Conservation (phyloP, 1,140 invertebrate species). For the Drosophila serrata region DNA sequence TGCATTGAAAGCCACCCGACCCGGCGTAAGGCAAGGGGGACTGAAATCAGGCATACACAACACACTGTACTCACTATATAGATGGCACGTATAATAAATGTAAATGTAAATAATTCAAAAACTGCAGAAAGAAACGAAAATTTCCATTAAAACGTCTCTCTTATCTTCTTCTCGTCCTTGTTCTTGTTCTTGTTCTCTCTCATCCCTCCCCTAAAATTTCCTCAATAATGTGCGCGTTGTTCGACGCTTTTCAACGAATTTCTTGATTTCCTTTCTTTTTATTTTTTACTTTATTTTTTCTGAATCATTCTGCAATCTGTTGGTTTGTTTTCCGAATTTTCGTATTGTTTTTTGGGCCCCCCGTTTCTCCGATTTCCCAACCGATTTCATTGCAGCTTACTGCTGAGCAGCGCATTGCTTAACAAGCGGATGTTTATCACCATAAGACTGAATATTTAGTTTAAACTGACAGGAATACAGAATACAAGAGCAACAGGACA, state of each 20-base stretch:
- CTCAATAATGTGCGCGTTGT: conserved; percentile 64
- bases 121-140: conserved; percentile 80
- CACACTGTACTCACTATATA: conserved; percentile 64
- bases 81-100: conserved; percentile 73
- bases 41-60: conserved; percentile 40
- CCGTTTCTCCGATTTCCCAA: conserved; percentile 1
- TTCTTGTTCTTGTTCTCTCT: conserved; percentile 38
- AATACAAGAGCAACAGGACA: conserved; percentile 39
- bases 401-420: conserved; percentile 75
- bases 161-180: conserved; percentile 80
- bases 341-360: conserved; percentile 19
- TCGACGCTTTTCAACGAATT: conserved; percentile 67
- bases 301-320: conserved; percentile 41
- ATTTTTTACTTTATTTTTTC: not conserved
- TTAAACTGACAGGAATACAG: conserved; percentile 63
- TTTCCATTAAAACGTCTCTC: conserved; percentile 83
- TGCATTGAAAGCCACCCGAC: conserved; percentile 62
- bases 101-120: conserved; percentile 81
- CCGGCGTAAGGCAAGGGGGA: conserved; percentile 1
- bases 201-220: conserved; percentile 32
- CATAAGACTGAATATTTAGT: conserved; percentile 85
- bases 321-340: conserved; percentile 38
- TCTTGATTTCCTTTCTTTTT: conserved; percentile 41
- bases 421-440: conserved; percentile 84
- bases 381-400: conserved; percentile 62